Evolutionary conservation across 2,113 vertebrate genomes (phyloP).

Genomic region (Anhinga rufa): DNA sequence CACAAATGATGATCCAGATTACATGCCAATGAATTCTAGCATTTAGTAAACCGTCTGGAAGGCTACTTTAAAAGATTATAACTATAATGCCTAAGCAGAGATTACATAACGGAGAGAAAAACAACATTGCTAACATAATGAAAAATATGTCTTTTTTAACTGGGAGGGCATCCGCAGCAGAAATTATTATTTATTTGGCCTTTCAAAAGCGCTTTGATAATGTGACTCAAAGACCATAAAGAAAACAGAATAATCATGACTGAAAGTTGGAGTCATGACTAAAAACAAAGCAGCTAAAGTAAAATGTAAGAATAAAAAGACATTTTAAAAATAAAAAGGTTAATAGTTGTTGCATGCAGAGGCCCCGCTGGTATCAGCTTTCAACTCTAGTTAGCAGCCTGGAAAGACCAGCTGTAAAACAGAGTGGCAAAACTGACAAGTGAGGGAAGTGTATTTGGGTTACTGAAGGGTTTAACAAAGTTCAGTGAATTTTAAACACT

Average conservation of each 20-base stretch:
- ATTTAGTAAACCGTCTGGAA: not conserved
- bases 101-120: constrained; percentile 9
- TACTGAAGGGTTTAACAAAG: not conserved
- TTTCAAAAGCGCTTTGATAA: constrained; percentile 3
- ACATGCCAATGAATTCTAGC: not conserved
- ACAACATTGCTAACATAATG: not conserved
- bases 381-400: not conserved
- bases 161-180: not conserved
- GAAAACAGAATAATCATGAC: not conserved
- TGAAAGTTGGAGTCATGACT: not conserved
- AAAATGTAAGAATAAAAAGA: not conserved
- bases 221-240: not conserved
- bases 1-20: not conserved
- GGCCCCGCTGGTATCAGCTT: not conserved
- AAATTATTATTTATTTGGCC: constrained; percentile 1
- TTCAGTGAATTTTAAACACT: not conserved
- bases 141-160: not conserved
- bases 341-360: not conserved
- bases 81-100: not conserved
- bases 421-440: not conserved
- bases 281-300: not conserved
- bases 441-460: not conserved
- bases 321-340: not conserved
- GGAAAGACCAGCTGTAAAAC: not conserved
- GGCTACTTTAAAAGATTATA: constrained; percentile 18